Base-by-base conservation (phyloP, 2,797 vertebrate species). In the Urophycis tenuis region DNA sequence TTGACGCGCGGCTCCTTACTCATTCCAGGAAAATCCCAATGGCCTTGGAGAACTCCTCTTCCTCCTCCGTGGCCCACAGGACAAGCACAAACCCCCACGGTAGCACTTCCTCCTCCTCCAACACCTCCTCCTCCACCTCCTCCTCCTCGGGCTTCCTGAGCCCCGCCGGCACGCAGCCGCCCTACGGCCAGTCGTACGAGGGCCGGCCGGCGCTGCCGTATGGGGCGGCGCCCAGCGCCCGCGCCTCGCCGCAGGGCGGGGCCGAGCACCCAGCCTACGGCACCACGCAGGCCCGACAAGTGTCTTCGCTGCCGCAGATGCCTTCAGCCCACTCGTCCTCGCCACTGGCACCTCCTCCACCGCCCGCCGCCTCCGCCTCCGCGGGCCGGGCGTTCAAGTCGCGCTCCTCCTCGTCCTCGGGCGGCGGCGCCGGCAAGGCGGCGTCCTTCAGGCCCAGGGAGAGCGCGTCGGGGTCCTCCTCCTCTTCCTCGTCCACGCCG, bases 241-340 rank as follows among this genome's bases (percentile, higher is more conserved):
- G 94, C 79, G 94, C 94, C 78, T 94, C 96, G 69, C 80, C 93
- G 25, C 88, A 94, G 81, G 93, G 96, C 35, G 93, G 94, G 1
- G 83, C 94, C 85, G 97, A 98, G 87, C 95, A 94, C 91, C 92
- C 95, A 76, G 94, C 94, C 92, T 96, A 95, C 90, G 94, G 95
- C 90, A 91, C 95, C 93, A 91, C 95, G 92, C 96, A 97, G 86
- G 95, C 96, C 87, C 94, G 97, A 95, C 97, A 96, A 93, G 95
- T 96, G 95, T 97, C 96, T 91, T 97, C 95, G 77, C 96, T 96
- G 93, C 96, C 96, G 89, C 95, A 96, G 92, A 97, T 95, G 87
- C 96, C 98, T 95, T 96, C 96, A 88, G 94, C 95, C 93, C 95
- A 97, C 92, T 96, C 95, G 87, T 95, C 95, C 85, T 95, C 95